Evolutionary conservation across 1,140 invertebrate genomes (phyloP).

Genomic region (Araneus ventricosus): DNA sequence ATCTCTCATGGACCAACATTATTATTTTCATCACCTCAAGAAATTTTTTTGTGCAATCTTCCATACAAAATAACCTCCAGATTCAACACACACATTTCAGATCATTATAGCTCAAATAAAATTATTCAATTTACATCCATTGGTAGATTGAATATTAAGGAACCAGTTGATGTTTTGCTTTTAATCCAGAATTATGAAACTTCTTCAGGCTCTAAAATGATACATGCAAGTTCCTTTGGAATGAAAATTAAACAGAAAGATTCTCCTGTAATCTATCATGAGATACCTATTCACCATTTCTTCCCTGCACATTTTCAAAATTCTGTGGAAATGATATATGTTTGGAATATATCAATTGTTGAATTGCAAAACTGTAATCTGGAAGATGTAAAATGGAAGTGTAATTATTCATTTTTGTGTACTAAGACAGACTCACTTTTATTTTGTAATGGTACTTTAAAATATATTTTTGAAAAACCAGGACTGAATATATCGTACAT

Average conservation of each 20-base stretch:
- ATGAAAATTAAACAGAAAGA: neutral
- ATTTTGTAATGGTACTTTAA: slow-evolving; percentile 3
- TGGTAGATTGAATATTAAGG: neutral
- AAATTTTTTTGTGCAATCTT: neutral
- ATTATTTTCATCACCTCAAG: neutral
- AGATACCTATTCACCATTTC: neutral
- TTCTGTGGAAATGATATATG: neutral
- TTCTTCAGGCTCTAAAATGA: neutral
- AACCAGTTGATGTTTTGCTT: neutral
- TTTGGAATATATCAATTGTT: neutral
- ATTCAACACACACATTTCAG: neutral
- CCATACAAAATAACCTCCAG: neutral
- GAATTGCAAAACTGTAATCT: neutral
- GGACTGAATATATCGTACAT: neutral
- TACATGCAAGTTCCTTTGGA: neutral
- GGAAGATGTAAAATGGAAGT: neutral
- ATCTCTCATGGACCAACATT: slow-evolving; percentile 27
- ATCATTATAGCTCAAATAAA: neutral
- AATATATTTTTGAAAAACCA: neutral
- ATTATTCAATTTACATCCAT: slow-evolving; percentile 14
- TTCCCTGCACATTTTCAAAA: neutral
- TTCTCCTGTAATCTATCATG: neutral
- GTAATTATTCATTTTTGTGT: neutral
- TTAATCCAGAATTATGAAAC: neutral
- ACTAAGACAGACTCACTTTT: neutral